Percentiles rank a stretch among this genome's conserved stretches.
Conservation (phyloP, 2,888 invertebrate genomes). For the Acanthosepion pharaonis region DNA sequence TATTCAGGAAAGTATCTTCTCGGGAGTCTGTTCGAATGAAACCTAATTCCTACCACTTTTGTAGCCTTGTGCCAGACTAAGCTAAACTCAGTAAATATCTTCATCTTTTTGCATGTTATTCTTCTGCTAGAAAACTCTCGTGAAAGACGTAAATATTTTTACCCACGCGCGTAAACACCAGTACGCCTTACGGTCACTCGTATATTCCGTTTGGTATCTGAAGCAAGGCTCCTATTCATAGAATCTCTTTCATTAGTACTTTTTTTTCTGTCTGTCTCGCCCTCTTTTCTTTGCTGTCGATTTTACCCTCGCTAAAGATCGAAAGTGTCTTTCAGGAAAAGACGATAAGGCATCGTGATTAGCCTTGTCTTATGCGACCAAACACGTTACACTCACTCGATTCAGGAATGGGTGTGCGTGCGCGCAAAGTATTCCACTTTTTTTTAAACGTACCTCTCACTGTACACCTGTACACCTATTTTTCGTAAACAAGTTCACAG, state of each 20-base stretch:
- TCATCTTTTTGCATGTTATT: neutral
- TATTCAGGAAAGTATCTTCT: too few relatives aligned
- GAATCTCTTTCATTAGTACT: neutral
- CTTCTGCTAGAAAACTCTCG: neutral
- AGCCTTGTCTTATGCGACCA: neutral
- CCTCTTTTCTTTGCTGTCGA: neutral
- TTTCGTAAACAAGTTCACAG: too few relatives aligned
- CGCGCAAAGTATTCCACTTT: neutral
- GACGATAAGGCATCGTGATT: neutral
- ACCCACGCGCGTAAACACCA: neutral
- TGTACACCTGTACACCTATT: too few relatives aligned
- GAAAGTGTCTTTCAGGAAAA: neutral
- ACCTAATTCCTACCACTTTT: too few relatives aligned
- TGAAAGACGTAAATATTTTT: neutral
- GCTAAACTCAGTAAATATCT: neutral
- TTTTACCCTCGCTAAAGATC: neutral
- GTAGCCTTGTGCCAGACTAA: too few relatives aligned
- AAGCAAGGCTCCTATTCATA: neutral
- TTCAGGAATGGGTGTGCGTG: neutral
- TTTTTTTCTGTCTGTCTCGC: neutral
- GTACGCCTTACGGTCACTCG: neutral
- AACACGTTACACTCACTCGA: neutral
- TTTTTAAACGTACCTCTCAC: too few relatives aligned
- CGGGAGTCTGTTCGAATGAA: too few relatives aligned
- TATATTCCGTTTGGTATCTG: neutral